These are phyloP conservation scores for Cataglyphis livida DNA, from an alignment of 2,888 invertebrate species.

Conservation along the genomic window DNA sequence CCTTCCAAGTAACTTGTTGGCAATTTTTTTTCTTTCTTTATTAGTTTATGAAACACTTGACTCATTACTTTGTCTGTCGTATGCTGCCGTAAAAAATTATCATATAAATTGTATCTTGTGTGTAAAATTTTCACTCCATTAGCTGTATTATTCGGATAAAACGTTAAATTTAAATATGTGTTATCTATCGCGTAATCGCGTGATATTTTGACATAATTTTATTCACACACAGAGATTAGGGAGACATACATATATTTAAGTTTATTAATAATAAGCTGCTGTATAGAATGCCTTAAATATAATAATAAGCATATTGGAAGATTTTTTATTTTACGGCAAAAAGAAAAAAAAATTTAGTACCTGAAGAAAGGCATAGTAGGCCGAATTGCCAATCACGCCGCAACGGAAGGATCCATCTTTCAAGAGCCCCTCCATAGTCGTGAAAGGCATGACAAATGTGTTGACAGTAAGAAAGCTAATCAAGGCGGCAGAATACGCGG, in stretches of 20 bases:
- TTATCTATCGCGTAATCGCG: not conserved
- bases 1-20: slow-evolving; percentile 81
- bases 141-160: not conserved
- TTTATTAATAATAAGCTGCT: not conserved
- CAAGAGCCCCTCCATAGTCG: slow-evolving; percentile 83
- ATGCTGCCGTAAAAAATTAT: slow-evolving; percentile 70
- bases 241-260: not conserved
- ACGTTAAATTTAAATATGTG: not conserved
- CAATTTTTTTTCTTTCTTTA: slow-evolving; percentile 73
- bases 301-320: not conserved
- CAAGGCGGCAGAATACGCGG: slow-evolving; percentile 83
- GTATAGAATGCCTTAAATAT: not conserved
- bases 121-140: not conserved
- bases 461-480: slow-evolving; percentile 83
- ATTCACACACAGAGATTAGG: not conserved
- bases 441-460: slow-evolving; percentile 82
- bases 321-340: not conserved
- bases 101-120: not conserved
- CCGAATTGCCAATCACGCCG: slow-evolving; percentile 79
- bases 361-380: slow-evolving; percentile 82
- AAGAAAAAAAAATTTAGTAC: slow-evolving; percentile 62
- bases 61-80: slow-evolving; percentile 78
- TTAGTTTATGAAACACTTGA: slow-evolving; percentile 77
- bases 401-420: slow-evolving; percentile 81
- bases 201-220: not conserved